A percentile compares a stretch with the other conserved stretches of the same genome.
Conservation (phyloP, 1,140 invertebrate genomes). For the Mesaphorura yosii region DNA sequence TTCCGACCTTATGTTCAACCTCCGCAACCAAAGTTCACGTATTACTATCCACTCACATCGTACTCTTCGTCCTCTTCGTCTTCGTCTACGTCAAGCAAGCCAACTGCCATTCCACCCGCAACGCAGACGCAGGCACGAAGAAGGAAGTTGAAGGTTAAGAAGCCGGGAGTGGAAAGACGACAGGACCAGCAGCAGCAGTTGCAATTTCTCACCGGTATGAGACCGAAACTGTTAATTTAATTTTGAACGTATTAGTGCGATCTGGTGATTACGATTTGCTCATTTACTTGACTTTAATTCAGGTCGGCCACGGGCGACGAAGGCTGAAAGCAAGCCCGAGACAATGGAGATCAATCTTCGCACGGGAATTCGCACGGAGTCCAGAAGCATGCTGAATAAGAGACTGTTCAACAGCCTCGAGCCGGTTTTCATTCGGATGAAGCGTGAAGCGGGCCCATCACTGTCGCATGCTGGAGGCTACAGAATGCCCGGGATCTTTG, state of each 20-base stretch:
- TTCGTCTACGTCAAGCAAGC: not conserved
- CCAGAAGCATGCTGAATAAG: constrained; percentile 2
- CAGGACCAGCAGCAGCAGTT: not conserved
- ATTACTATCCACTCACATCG: constrained; percentile 25
- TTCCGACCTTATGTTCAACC: constrained; percentile 6
- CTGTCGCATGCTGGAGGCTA: constrained; percentile 11
- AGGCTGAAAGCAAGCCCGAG: constrained; percentile 14
- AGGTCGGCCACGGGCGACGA: constrained; percentile 10
- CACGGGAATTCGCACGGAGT: constrained; percentile 14
- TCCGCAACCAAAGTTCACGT: constrained; percentile 12
- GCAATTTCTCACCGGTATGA: constrained; percentile 9
- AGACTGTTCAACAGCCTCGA: constrained; percentile 9
- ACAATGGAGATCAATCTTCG: constrained; percentile 18
- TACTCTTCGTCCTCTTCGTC: constrained; percentile 8
- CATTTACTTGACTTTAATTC: too few species aligned
- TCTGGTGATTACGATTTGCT: too few species aligned
- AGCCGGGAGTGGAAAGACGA: not conserved
- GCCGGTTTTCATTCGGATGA: constrained; percentile 9
- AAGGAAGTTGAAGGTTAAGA: constrained; percentile 10
- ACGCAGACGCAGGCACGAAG: constrained; percentile 8
- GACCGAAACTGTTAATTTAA: too few species aligned
- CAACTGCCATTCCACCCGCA: not conserved
- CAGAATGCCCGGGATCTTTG: constrained; percentile 28
- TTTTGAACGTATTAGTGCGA: too few species aligned
- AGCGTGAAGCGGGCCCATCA: not conserved